Evolutionary conservation across 2,888 invertebrate genomes (phyloP), one percentile per base, ranked within the genome.

Genomic region (Eucera pruinosa): DNA sequence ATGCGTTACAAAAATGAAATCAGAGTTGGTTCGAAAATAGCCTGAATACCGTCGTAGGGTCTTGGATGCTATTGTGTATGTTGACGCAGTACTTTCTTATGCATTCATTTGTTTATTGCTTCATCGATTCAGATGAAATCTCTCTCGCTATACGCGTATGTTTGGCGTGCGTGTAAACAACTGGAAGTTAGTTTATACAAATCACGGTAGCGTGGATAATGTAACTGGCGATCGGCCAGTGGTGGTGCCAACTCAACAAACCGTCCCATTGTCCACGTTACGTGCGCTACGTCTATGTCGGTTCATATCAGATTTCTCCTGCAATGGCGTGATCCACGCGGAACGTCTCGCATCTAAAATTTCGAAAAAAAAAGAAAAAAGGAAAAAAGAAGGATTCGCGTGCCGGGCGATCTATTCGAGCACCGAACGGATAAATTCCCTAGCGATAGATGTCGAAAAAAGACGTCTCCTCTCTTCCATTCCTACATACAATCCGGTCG

Each of bases 151-250:
- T n/a, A n/a, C n/a, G n/a, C n/a, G n/a, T n/a, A n/a, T n/a, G n/a
- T n/a, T n/a, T n/a, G n/a, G n/a, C n/a, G n/a, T n/a, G n/a, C n/a
- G n/a, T n/a, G n/a, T n/a, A n/a, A n/a, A n/a, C n/a, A n/a, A n/a
- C n/a, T n/a, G n/a, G 7, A 33, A 33, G 33, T 33, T 7, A 3
- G 33, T 83, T 84, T 82, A 87, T 86, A 86, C 81, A 72, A 79
- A 84, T 79, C 81, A 81, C 86, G 72, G 81, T 83, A 79, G 78
- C 85, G 78, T 68, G 89, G 85, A 90, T 89, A 90, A 90, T 90
- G 88, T 86, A 86, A 81, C 86, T 90, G 90, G 90, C 90, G 79
- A 66, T 58, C 65, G 64, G 89, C 90, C 90, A 90, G 81, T 79
- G 76, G 81, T 79, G 76, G 74, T 84, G 82, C 87, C 84, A 83